Conservation (phyloP, 2,797 vertebrate genomes). For the Psittacula echo region DNA sequence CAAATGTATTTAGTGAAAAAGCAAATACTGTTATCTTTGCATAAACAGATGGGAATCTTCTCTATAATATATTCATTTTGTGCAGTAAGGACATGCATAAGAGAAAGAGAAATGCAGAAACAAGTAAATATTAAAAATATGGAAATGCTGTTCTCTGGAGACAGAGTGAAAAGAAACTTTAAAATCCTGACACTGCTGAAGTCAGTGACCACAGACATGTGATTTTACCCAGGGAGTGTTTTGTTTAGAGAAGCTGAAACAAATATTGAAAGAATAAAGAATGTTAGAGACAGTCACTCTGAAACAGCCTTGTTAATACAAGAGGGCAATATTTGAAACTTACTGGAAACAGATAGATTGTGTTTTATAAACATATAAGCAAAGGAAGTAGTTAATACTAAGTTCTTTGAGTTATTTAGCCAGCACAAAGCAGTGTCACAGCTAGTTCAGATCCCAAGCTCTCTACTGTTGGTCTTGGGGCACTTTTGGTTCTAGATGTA, state of each 20-base stretch:
- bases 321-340: background rate
- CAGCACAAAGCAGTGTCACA: background rate
- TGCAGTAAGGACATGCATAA: background rate
- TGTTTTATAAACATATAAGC: background rate
- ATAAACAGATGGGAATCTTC: background rate
- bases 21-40: background rate
- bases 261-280: background rate
- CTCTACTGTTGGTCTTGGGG: fast-evolving
- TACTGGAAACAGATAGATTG: background rate
- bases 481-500: background rate
- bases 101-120: background rate
- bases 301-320: background rate
- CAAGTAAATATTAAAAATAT: background rate
- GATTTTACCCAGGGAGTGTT: background rate
- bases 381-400: background rate
- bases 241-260: slow-evolving; percentile 18
- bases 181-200: background rate
- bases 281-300: background rate
- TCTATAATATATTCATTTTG: background rate
- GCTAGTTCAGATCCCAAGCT: background rate
- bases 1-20: background rate
- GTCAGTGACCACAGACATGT: background rate
- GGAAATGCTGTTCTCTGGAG: background rate
- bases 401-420: background rate
- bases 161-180: background rate